Conservation (phyloP, 2,888 invertebrate species). For the Hedychridium roseum region DNA sequence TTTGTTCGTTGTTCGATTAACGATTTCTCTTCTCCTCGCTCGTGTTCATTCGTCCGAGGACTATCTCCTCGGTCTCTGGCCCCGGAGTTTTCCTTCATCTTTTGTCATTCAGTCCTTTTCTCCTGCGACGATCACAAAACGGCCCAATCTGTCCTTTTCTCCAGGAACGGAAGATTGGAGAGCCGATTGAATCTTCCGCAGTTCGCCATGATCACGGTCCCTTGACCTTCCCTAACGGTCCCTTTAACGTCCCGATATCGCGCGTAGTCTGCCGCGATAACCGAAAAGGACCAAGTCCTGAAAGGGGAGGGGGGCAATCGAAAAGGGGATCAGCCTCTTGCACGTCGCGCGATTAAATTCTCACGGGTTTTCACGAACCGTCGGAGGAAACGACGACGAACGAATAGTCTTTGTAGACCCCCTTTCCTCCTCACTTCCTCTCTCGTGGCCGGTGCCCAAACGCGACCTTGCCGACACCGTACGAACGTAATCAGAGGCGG, state of each 20-base stretch:
- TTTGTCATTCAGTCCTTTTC: slow-evolving; percentile 18
- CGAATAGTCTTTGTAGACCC: too few relatives aligned
- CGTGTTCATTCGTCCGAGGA: too few relatives aligned
- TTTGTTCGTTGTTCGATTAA: too few relatives aligned
- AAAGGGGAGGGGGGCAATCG: slow-evolving; percentile 11
- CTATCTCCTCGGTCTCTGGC: slow-evolving; percentile 15
- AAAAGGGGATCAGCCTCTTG: slow-evolving; percentile 32
- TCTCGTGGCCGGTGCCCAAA: too few relatives aligned
- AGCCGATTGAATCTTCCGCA: slow-evolving; percentile 41
- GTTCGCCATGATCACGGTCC: slow-evolving; percentile 30
- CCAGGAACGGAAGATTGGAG: slow-evolving; percentile 29
- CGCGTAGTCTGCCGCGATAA: slow-evolving; percentile 12
- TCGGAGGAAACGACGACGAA: too few relatives aligned
- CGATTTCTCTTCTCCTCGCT: too few relatives aligned
- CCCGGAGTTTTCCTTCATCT: slow-evolving; percentile 2
- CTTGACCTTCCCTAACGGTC: slow-evolving; percentile 22
- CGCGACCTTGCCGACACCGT: too few relatives aligned
- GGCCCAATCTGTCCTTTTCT: too few relatives aligned
- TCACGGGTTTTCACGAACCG: slow-evolving; percentile 21
- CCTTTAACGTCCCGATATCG: slow-evolving; percentile 13
- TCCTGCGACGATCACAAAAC: too few relatives aligned
- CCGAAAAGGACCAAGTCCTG: too few relatives aligned
- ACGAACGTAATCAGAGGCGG: too few relatives aligned
- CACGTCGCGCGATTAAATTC: slow-evolving; percentile 27
- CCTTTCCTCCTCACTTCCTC: too few relatives aligned